These are phyloP conservation scores for Prochilodus magdalenae DNA, from an alignment of 2,113 vertebrate genomes.

Conservation along the genomic window DNA sequence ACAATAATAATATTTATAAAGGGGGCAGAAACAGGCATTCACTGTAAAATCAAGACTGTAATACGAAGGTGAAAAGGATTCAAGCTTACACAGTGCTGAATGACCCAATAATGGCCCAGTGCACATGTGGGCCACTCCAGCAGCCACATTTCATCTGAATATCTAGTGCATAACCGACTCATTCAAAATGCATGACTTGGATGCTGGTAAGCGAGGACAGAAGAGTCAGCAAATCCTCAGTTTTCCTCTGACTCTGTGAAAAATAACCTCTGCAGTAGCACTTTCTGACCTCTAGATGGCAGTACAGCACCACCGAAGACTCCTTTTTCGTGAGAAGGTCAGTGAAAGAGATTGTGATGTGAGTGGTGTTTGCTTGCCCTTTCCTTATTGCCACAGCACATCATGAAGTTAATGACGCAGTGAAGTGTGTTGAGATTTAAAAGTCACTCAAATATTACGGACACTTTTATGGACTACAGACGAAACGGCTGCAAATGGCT, in stretches of 20 bases:
- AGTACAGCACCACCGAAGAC: slow-evolving; percentile 28
- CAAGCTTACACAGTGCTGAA: background rate
- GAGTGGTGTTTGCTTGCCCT: slow-evolving; percentile 50
- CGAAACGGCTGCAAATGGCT: slow-evolving; percentile 21
- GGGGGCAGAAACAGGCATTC: background rate
- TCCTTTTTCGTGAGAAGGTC: slow-evolving; percentile 28
- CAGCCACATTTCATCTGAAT: slow-evolving; percentile 15
- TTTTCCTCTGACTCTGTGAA: slow-evolving; percentile 19
- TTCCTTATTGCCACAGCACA: slow-evolving; percentile 47
- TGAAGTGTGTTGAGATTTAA: slow-evolving; percentile 54
- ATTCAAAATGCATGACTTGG: slow-evolving; percentile 44
- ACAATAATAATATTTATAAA: background rate
- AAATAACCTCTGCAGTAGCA: background rate
- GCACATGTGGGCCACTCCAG: slow-evolving; percentile 1
- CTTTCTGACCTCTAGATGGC: slow-evolving; percentile 42
- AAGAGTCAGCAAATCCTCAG: slow-evolving; percentile 28
- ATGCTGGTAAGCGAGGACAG: slow-evolving; percentile 25
- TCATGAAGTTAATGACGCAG: slow-evolving; percentile 58
- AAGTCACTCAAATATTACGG: slow-evolving; percentile 46
- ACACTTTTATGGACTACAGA: slow-evolving; percentile 9
- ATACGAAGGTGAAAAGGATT: slow-evolving; percentile 13
- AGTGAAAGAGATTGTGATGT: slow-evolving; percentile 50
- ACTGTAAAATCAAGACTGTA: background rate
- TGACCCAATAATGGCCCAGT: slow-evolving; percentile 14
- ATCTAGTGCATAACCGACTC: slow-evolving; percentile 32